Base-by-base conservation (phyloP, 2,797 vertebrate genomes). In the Phrynocephalus forsythii region DNA sequence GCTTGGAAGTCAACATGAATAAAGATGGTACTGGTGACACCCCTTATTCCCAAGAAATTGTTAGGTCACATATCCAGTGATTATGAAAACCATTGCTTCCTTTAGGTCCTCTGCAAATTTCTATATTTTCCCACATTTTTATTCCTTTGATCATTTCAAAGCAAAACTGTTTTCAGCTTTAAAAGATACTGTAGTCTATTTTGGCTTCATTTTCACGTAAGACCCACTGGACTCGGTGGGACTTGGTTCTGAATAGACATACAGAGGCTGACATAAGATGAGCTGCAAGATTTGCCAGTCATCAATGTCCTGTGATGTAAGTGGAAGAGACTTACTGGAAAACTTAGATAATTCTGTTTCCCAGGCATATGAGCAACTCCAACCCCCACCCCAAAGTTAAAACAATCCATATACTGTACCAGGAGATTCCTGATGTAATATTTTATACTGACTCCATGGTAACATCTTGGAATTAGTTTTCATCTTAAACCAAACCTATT, bases 1-100 rank as follows among this genome's bases (percentile, higher is more conserved):
- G 99, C 96, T 96, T 99, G 96, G 99, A 99, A 97, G 99, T 99
- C 95, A 99, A 99, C 97, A 99, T 99, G 99, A 99, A 99, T 97
- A 99, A 99, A 98, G 99, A 99, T 90, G 99, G 99, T 99, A 98
- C 96, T 95, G 91, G 83, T 69, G 15, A 50, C 80, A 87, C 73
- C 48, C 16, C 9, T 7, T 6, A 33, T 8, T 3, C 30, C 33
- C 28, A 50, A 33, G 28, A 56, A 85, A 48, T 69, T n/a, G 66
- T 38, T 33, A 52, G 18, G 15, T 22, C 38, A 24, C 67, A 50
- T 77, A 28, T 15, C 4, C 30, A 38, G 38, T 16, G 50, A 63
- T 60, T 69, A n/a, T 38, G 50, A 71, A 72, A 86, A 71, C 5
- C 2, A 7, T 67, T 33, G 24, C 15, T 26, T 83, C 5, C 63